Base-by-base conservation (phyloP, 2,888 invertebrate species). In the Arenicola marina region DNA sequence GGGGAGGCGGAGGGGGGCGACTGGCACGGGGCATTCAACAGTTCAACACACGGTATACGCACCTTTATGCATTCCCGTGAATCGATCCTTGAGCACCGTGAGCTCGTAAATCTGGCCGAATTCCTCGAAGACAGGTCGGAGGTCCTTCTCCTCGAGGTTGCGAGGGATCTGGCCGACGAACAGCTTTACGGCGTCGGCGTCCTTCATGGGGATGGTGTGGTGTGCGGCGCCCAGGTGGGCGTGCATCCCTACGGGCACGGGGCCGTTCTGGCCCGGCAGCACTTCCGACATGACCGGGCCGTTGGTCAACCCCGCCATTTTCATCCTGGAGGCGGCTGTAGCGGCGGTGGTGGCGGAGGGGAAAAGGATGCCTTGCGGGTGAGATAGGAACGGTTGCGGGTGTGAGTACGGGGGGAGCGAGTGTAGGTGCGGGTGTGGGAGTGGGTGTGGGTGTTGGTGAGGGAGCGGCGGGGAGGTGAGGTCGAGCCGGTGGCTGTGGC, bases 61-160 rank as follows among this genome's bases (percentile, higher is more conserved):
- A 92, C 93, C 94, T 89, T 95, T 95, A 85, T 95, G 95, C 89
- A 94, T 92, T 70, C 95, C 95, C 63, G 94, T 95, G 87, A 92
- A 91, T 82, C 94, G 92, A 84, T 95, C 95, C 87, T 93, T 94
- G 75, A 95, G 89, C 64, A 95, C 92, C 67, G 93, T 93, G 80
- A 95, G 90, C 87, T 95, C 95, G 85, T 93, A 93, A 81, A 95
- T 94, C 84, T 92, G 92, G 61, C 95, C 94, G 78, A 92, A 95
- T 84, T 92, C 91, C 84, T 94, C 93, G 83, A 95, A 93, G 88
- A 95, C 90, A 38, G 93, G 93, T 57, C 93, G 86, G 32, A 95
- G 86, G 78, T 93, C 91, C 62, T 91, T 90, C 80, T 94, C 95
- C 79, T 92, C 92, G 63, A 95, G 85, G 81, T 93, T 92, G 62